Evolutionary conservation across 2,888 invertebrate species (phyloP).

Genomic region (Azorinus chamasolen): DNA sequence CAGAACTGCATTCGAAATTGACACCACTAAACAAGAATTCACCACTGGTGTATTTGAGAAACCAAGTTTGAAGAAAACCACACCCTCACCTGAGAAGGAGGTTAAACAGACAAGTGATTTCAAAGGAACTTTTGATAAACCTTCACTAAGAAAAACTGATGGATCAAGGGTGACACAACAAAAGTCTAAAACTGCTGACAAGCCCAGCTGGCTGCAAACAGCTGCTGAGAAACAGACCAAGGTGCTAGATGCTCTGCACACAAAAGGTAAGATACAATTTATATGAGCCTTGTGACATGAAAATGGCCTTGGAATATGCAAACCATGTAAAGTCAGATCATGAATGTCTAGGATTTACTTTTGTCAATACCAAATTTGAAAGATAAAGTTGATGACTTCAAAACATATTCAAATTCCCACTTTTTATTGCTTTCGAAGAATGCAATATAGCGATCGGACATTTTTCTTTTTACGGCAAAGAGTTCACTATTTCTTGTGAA

Average conservation of each 20-base stretch:
- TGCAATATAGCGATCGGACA: too few species aligned
- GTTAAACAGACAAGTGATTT: constrained; percentile 31
- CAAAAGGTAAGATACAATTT: constrained; percentile 61
- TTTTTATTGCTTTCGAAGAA: too few species aligned
- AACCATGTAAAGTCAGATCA: too few species aligned
- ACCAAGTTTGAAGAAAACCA: constrained; percentile 50
- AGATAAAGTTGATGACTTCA: too few species aligned
- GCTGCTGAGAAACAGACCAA: constrained; percentile 65
- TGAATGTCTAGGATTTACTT: too few species aligned
- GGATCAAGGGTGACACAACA: constrained; percentile 13
- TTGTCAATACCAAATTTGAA: too few species aligned
- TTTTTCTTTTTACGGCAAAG: too few species aligned
- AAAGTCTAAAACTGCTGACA: constrained; percentile 25
- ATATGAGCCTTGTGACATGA: too few species aligned
- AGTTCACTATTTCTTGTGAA: too few species aligned
- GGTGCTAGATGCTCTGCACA: constrained; percentile 53
- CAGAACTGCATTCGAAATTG: constrained; percentile 3
- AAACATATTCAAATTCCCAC: too few species aligned
- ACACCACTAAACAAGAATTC: constrained; percentile 12
- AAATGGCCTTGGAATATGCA: too few species aligned
- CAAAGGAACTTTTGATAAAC: constrained; percentile 67
- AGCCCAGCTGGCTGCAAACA: constrained; percentile 58
- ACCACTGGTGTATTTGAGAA: constrained; percentile 52
- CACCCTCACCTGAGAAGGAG: constrained; percentile 56
- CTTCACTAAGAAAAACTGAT: constrained; percentile 54